Evolutionary conservation across 2,888 invertebrate species (phyloP), one percentile per base, ranked within the genome.

Genomic region (Hetaerina titia): DNA sequence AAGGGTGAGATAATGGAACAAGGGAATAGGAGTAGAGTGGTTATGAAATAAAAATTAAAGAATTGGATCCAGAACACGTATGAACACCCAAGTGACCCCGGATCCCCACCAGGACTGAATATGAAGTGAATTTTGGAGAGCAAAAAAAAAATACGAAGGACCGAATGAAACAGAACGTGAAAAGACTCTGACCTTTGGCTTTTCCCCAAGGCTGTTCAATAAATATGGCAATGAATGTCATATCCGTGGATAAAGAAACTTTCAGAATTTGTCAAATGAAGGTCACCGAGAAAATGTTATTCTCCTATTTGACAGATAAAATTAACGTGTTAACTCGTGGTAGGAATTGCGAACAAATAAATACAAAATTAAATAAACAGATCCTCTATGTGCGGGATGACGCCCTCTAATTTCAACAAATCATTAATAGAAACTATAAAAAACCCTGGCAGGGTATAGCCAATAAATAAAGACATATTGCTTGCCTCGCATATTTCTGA

Each of bases 1-100:
- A 81, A 31, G 15, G 81, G 81, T 31, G 4, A 81, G 81, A 31
- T n/a, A 81, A 31, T 81, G n/a, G 31, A 81, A 31, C 31, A 6
- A 25, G 81, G 81, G n/a, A 15, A 31, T 31, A 81, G 81, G n/a
- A 31, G 81, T 22, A 8, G 25, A 81, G 31, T 13, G 81, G 81
- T 31, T 25, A 81, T 81, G 81, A 81, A 81, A 81, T 81, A 81
- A 81, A 81, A 81, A 81, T 81, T 81, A 81, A 81, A 81, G 81
- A 81, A 19, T 74, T 31, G 25, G 81, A 81, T 81, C 69, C 69
- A 69, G n/a, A 69, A 69, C 81, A 81, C 81, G 81, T 81, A 81
- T 81, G 81, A 81, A 81, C 81, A 81, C 81, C 81, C 81, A 9
- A 13, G 81, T 31, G 81, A 81, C 81, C 81, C 13, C 81, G n/a